Conservation (phyloP, 2,113 vertebrate species). For the Lagopus leucura region DNA sequence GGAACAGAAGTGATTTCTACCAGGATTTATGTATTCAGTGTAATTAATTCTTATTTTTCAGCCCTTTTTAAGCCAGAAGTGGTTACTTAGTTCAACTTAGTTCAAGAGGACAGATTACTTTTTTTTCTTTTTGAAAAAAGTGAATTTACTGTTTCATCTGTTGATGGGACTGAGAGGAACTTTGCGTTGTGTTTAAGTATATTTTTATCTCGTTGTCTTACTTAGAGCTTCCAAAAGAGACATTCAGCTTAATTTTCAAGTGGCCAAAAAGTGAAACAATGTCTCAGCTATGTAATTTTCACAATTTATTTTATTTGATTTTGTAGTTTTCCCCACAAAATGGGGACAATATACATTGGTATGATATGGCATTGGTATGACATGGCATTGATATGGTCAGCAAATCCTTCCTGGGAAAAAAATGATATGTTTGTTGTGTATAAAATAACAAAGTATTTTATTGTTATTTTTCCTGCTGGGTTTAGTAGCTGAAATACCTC, state of each 20-base stretch:
- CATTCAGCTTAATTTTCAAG: not conserved
- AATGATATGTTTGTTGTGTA: not conserved
- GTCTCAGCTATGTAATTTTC: not conserved
- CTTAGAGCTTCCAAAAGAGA: not conserved
- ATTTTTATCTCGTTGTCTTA: not conserved
- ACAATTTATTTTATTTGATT: not conserved
- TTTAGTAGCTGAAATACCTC: constrained; percentile 36
- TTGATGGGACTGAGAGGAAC: not conserved
- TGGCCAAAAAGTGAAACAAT: not conserved
- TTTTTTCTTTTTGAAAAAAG: not conserved
- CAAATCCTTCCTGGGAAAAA: not conserved
- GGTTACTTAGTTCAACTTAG: not conserved
- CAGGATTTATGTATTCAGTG: not conserved
- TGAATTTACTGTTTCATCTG: not conserved
- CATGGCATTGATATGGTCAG: not conserved
- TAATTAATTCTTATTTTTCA: constrained; percentile 35
- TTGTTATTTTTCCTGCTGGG: not conserved
- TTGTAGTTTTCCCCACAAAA: not conserved
- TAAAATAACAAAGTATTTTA: not conserved
- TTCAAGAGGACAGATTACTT: not conserved
- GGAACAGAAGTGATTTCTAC: constrained; percentile 48
- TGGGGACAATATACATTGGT: not conserved
- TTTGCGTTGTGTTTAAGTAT: not conserved
- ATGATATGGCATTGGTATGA: not conserved
- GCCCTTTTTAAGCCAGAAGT: not conserved